These are phyloP conservation scores for Sycophila sp. DNA, from an alignment of 1,140 invertebrate genomes.

Conservation along the genomic window DNA sequence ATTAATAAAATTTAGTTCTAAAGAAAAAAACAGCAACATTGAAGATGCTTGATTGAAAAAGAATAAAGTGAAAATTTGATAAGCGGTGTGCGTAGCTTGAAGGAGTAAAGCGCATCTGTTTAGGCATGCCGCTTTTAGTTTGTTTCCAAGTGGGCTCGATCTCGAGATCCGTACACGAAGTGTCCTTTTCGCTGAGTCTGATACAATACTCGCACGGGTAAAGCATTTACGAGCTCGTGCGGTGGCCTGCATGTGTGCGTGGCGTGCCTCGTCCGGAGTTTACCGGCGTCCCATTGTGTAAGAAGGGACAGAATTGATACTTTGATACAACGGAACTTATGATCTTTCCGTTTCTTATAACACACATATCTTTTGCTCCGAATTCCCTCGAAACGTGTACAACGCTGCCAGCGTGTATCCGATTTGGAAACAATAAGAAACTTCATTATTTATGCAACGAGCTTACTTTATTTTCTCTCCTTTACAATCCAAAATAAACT, in stretches of 20 bases:
- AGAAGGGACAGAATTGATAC: constrained; percentile 21
- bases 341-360: constrained; percentile 17
- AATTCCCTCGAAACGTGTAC: neutral
- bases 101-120: no score
- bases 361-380: neutral
- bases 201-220: neutral
- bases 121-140: no score
- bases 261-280: neutral
- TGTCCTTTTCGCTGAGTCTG: neutral
- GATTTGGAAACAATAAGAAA: constrained; percentile 12
- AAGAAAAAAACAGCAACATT: no score
- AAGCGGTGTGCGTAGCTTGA: no score
- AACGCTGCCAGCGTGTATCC: neutral
- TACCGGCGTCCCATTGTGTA: constrained; percentile 5
- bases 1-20: no score
- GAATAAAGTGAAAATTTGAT: no score
- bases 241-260: neutral
- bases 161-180: neutral
- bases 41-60: no score
- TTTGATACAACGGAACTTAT: constrained; percentile 23
- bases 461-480: no score
- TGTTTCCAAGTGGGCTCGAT: no score
- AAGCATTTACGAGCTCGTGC: neutral
- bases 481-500: no score
- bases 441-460: no score